Percentiles rank a stretch among this genome's conserved stretches.
Conservation (phyloP, 2,797 vertebrate genomes). For the Gymnodraco acuticeps region DNA sequence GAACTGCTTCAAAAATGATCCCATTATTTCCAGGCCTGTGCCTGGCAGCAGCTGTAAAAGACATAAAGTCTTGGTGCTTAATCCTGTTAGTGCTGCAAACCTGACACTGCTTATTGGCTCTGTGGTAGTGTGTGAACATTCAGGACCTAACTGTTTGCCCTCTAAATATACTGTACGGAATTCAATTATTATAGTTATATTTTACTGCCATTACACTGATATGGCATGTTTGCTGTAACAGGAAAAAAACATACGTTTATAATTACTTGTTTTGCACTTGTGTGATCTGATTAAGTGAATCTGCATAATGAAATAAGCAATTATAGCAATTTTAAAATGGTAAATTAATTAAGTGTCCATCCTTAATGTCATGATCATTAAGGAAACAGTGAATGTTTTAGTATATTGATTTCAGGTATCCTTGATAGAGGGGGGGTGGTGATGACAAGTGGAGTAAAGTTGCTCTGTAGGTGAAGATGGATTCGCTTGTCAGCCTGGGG, state of each 20-base stretch:
- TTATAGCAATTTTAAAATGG: background rate
- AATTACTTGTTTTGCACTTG: background rate
- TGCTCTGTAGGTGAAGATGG: constrained; percentile 75
- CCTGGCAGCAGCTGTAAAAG: constrained; percentile 83
- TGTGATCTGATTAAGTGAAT: constrained; percentile 8
- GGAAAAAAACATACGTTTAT: constrained; percentile 35
- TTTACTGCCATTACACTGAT: constrained; percentile 50
- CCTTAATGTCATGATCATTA: constrained; percentile 52
- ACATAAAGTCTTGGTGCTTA: constrained; percentile 86
- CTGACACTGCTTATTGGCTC: constrained; percentile 82
- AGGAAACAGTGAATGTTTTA: constrained; percentile 53
- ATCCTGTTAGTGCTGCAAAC: constrained; percentile 85
- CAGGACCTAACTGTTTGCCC: constrained; percentile 77
- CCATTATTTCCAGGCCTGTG: constrained; percentile 83
- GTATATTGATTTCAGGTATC: constrained; percentile 75
- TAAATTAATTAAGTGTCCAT: constrained; percentile 24
- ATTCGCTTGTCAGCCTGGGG: constrained; percentile 79
- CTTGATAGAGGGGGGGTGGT: constrained; percentile 75
- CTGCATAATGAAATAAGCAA: constrained; percentile 3
- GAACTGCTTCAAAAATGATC: constrained; percentile 84
- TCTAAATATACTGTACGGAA: constrained; percentile 77
- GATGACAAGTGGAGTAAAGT: constrained; percentile 72
- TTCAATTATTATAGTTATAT: constrained; percentile 74
- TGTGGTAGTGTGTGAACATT: constrained; percentile 79
- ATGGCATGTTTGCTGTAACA: constrained; percentile 34